Evolutionary conservation across 2,113 vertebrate genomes (phyloP).

Genomic region (Nothoprocta perdicaria): DNA sequence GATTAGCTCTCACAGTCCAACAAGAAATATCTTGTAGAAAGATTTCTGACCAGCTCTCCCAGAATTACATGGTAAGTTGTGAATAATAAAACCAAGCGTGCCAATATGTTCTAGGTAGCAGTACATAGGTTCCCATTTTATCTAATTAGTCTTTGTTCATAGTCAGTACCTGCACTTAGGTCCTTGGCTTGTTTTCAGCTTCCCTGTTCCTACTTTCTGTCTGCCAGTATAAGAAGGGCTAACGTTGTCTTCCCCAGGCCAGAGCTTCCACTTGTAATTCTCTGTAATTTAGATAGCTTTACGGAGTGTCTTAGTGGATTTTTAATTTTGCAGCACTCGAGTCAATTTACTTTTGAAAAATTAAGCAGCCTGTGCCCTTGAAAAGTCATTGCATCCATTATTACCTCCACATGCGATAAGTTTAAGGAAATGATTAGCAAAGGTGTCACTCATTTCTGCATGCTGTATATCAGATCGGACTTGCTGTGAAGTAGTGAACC

Average conservation of each 20-base stretch:
- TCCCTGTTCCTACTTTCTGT: not conserved
- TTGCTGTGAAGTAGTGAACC: conserved; percentile 74
- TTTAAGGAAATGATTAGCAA: conserved; percentile 75
- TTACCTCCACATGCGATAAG: conserved; percentile 70
- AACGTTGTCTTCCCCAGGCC: not conserved
- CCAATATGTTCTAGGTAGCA: not conserved
- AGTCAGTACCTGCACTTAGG: not conserved
- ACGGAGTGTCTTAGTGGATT: conserved; percentile 50
- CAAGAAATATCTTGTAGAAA: not conserved
- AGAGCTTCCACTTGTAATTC: not conserved
- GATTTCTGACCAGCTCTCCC: not conserved
- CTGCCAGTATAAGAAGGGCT: not conserved
- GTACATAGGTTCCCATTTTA: not conserved
- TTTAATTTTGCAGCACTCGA: conserved; percentile 55
- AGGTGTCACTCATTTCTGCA: conserved; percentile 69
- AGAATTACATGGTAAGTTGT: not conserved
- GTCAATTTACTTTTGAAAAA: conserved; percentile 61
- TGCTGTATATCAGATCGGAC: conserved; percentile 60
- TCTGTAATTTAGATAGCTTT: conserved; percentile 44
- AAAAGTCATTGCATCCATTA: conserved; percentile 69
- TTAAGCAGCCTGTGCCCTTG: conserved; percentile 68
- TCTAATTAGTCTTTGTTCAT: conserved; percentile 10
- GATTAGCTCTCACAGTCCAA: not conserved
- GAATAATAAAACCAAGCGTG: conserved; percentile 15
- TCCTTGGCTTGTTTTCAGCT: conserved; percentile 7